Evolutionary conservation across 2,888 invertebrate species (phyloP).

Genomic region (Pterostichus madidus): DNA sequence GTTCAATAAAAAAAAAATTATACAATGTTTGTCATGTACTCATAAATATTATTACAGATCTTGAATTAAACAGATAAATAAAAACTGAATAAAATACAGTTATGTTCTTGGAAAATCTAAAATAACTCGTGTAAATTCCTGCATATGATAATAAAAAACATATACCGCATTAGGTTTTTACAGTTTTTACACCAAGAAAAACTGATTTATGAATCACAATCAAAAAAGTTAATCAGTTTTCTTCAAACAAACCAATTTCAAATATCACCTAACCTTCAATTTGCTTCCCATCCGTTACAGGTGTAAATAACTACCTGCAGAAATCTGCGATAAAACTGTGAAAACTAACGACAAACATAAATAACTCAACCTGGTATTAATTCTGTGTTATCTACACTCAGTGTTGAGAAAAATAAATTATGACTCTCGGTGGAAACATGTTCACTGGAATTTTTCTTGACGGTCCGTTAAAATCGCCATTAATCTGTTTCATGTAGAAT

Average conservation of each 20-base stretch:
- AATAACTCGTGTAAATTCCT: neutral
- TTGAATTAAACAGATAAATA: too few relatives aligned
- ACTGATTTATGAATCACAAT: constrained; percentile 38
- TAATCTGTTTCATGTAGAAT: constrained; percentile 22
- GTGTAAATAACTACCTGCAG: constrained; percentile 47
- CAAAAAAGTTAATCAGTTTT: constrained; percentile 53
- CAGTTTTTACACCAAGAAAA: neutral
- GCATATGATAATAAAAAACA: neutral
- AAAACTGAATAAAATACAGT: too few relatives aligned
- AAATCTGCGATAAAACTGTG: constrained; percentile 32
- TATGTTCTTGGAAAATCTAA: too few relatives aligned
- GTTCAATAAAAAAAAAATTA: too few relatives aligned
- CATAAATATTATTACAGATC: too few relatives aligned
- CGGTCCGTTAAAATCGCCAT: constrained; percentile 37
- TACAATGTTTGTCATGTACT: too few relatives aligned
- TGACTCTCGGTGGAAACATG: constrained; percentile 32
- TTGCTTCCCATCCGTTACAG: constrained; percentile 31
- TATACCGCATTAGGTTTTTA: neutral
- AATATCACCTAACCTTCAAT: constrained; percentile 46
- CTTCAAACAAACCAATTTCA: constrained; percentile 35
- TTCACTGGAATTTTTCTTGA: constrained; percentile 10
- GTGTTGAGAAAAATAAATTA: constrained; percentile 41
- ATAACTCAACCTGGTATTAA: constrained; percentile 45
- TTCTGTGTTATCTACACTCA: constrained; percentile 39
- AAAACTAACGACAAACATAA: constrained; percentile 50